These are phyloP conservation scores for Scaptodrosophila lebanonensis DNA, from an alignment of 1,140 invertebrate species.

Conservation along the genomic window DNA sequence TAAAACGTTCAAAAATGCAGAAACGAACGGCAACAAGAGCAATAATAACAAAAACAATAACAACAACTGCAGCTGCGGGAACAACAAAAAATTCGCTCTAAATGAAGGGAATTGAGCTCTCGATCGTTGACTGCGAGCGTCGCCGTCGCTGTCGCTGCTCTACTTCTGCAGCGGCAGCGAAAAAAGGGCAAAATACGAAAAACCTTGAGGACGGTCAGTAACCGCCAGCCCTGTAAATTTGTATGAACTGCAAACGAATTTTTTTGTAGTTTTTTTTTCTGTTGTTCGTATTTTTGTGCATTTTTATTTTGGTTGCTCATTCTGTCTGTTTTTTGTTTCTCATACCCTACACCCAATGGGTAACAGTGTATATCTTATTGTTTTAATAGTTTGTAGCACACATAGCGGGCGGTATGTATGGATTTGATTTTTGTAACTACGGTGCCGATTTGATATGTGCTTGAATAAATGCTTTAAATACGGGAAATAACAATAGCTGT, in stretches of 20 bases:
- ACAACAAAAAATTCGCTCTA: slow-evolving; percentile 64
- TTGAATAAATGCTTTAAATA: too few relatives aligned
- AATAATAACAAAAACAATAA: slow-evolving; percentile 22
- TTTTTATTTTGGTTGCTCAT: slow-evolving; percentile 73
- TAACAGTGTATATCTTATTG: slow-evolving; percentile 47
- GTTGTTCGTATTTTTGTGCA: slow-evolving; percentile 32
- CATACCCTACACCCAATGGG: too few relatives aligned
- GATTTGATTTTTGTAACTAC: slow-evolving; percentile 23
- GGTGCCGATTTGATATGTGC: slow-evolving; percentile 36
- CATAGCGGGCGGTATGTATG: too few relatives aligned
- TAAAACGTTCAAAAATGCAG: slow-evolving; percentile 74
- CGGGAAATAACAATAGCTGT: too few relatives aligned
- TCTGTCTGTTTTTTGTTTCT: slow-evolving; percentile 62
- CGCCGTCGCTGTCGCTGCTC: slow-evolving; percentile 37
- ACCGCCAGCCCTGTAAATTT: slow-evolving; percentile 74
- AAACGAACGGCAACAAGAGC: slow-evolving; percentile 57
- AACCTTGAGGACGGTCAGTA: slow-evolving; percentile 77
- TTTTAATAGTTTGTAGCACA: too few relatives aligned
- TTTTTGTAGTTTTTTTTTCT: slow-evolving; percentile 32
- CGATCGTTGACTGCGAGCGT: slow-evolving; percentile 61
- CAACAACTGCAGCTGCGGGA: slow-evolving; percentile 5
- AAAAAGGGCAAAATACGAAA: slow-evolving; percentile 75
- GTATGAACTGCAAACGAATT: slow-evolving; percentile 67
- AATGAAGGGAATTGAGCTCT: slow-evolving; percentile 73
- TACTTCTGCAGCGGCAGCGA: too few relatives aligned